phyloP scores from a whole-genome alignment of 2,888 invertebrate species.

The Laothoe populi region DNA sequence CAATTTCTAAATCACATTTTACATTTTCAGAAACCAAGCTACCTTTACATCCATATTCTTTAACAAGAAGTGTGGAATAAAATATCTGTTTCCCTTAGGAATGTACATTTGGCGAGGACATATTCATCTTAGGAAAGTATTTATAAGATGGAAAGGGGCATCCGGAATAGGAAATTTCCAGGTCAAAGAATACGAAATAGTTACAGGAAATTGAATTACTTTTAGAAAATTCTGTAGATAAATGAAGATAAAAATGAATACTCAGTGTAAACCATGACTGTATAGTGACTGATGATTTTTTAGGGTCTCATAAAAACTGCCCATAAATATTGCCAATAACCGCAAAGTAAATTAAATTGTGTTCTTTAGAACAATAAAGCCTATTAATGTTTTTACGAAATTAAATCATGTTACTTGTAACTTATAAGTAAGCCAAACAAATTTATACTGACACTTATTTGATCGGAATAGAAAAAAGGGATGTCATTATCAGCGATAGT shows the following conservation, averaged over 20 bases:
- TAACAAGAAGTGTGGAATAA: constrained; percentile 18
- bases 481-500: too few relatives aligned
- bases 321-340: too few relatives aligned
- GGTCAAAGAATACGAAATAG: constrained; percentile 28
- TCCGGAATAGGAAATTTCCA: constrained; percentile 19
- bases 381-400: too few relatives aligned
- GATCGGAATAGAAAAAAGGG: too few relatives aligned
- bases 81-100: constrained; percentile 16
- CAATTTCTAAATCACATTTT: background rate
- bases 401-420: too few relatives aligned
- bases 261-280: background rate
- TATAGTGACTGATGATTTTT: too few relatives aligned
- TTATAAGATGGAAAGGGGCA: constrained; percentile 26
- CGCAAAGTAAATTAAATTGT: too few relatives aligned
- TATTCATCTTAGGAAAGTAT: constrained; percentile 25
- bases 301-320: too few relatives aligned
- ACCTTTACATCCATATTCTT: background rate
- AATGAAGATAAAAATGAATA: background rate
- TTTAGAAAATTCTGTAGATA: background rate
- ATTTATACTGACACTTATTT: too few relatives aligned
- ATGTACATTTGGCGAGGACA: constrained; percentile 24
- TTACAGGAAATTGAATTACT: background rate
- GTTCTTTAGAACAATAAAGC: too few relatives aligned
- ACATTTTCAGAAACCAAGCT: background rate
- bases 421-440: too few relatives aligned